phyloP scores from a whole-genome alignment of 2,113 vertebrate species.

The Nycticryphes semicollaris region DNA sequence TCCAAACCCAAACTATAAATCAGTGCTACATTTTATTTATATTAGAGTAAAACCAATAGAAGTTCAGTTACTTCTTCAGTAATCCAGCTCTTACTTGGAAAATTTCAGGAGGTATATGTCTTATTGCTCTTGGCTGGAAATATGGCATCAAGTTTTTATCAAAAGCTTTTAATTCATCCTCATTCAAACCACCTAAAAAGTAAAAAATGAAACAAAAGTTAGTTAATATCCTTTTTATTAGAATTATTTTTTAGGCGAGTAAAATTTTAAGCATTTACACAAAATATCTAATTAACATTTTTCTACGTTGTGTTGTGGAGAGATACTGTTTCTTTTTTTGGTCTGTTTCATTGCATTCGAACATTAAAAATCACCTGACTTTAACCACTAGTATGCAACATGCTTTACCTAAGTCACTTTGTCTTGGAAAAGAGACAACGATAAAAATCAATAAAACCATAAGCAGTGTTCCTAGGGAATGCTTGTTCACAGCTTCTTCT shows the following conservation, averaged over 20 bases:
- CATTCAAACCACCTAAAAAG: constrained; percentile 77
- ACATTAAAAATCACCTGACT: neutral
- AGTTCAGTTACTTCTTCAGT: neutral
- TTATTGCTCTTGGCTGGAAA: constrained; percentile 77
- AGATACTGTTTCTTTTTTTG: neutral
- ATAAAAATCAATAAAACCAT: neutral
- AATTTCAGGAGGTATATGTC: constrained; percentile 72
- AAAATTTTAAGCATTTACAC: neutral
- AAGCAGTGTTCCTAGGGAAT: neutral
- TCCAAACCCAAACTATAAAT: neutral
- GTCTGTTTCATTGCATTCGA: neutral
- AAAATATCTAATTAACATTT: neutral
- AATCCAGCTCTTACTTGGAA: constrained; percentile 78
- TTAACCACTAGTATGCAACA: neutral
- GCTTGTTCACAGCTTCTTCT: neutral
- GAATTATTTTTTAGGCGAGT: neutral
- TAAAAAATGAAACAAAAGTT: neutral
- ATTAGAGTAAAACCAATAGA: neutral
- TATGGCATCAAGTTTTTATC: constrained; percentile 76
- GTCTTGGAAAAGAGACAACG: neutral
- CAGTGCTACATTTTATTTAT: neutral
- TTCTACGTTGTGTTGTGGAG: neutral
- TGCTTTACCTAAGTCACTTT: neutral
- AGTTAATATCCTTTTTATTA: neutral
- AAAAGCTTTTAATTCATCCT: constrained; percentile 74